Evolutionary conservation across 2,888 invertebrate species (phyloP), one percentile per base, ranked within the genome.

Genomic region (Ormyrus pomaceus): DNA sequence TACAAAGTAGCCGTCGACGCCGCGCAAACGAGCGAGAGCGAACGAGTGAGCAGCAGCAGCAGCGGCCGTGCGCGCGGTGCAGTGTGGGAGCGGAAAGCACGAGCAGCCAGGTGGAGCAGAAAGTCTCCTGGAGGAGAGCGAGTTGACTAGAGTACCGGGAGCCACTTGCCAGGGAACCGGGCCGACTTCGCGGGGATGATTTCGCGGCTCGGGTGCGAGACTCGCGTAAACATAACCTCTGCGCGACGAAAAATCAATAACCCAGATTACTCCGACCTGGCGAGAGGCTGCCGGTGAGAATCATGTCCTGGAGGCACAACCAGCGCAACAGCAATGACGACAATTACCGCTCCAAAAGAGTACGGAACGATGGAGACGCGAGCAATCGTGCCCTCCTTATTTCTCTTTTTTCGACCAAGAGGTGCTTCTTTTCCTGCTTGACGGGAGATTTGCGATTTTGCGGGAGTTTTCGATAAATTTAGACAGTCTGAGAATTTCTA

Each of bases 201-300:
- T 19, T 58, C 59, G 65, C 64, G 66, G 34, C 68, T 58, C 72
- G 64, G 62, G 61, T 19, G 55, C 46, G 56, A 59, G 51, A 58
- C 34, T 64, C 72, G 73, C 71, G 77, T 82, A 82, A 82, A 82
- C 82, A 82, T 82, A 82, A 82, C 78, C 80, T 80, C 53, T 10
- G 53, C 55, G 72, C 71, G 70, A 58, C 58, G 81, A 81, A 87
- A 88, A 88, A 88, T 88, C 88, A 88, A 88, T 88, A 88, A 86
- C 86, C 86, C 84, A 83, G 83, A 84, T 85, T 84, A 51, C 62
- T 74, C 65, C 64, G 13, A 56, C 58, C 64, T 78, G 65, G 77
- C 62, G 66, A 56, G 59, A 59, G 46, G 53, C 6, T 50, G 72
- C 62, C 58, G 71, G 61, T 61, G 68, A 53, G 70, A 79, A 50